phyloP scores from a whole-genome alignment of 2,797 vertebrate species.

The Remorina albescens region DNA sequence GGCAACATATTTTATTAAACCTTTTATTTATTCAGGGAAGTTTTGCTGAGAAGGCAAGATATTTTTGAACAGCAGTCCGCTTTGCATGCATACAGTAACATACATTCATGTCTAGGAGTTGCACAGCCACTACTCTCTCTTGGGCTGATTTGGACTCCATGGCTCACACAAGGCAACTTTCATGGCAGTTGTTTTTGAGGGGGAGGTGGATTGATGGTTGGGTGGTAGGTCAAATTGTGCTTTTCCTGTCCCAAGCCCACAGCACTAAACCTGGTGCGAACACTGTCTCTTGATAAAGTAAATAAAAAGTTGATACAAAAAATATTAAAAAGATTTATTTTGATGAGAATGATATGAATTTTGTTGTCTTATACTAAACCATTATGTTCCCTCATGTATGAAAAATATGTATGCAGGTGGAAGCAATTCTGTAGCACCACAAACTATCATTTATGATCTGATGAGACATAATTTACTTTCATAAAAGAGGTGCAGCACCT shows the following conservation, averaged over 20 bases:
- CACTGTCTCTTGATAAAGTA: not conserved
- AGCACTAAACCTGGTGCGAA: slow-evolving; percentile 7
- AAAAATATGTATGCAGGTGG: too few relatives aligned
- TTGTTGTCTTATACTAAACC: too few relatives aligned
- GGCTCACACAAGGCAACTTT: slow-evolving; percentile 56
- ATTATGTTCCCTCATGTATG: too few relatives aligned
- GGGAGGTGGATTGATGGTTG: not conserved
- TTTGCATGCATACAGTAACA: slow-evolving; percentile 39
- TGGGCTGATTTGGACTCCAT: slow-evolving; percentile 13
- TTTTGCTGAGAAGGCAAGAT: slow-evolving; percentile 37
- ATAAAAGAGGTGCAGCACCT: too few relatives aligned
- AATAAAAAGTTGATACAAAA: too few relatives aligned
- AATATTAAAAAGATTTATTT: too few relatives aligned
- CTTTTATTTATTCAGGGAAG: slow-evolving; percentile 39
- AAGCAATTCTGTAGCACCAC: too few relatives aligned
- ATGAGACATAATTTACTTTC: too few relatives aligned
- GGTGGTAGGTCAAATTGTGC: slow-evolving; percentile 14
- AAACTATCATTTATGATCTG: too few relatives aligned
- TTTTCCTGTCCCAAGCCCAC: slow-evolving; percentile 31
- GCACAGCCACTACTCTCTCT: slow-evolving; percentile 22
- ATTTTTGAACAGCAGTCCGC: slow-evolving; percentile 50
- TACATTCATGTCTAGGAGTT: slow-evolving; percentile 42
- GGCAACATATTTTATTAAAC: slow-evolving; percentile 2
- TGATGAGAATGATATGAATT: too few relatives aligned
- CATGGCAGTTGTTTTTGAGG: slow-evolving; percentile 41